Evolutionary conservation across 2,888 invertebrate genomes (phyloP).

Genomic region (Epinotia demarniana): DNA sequence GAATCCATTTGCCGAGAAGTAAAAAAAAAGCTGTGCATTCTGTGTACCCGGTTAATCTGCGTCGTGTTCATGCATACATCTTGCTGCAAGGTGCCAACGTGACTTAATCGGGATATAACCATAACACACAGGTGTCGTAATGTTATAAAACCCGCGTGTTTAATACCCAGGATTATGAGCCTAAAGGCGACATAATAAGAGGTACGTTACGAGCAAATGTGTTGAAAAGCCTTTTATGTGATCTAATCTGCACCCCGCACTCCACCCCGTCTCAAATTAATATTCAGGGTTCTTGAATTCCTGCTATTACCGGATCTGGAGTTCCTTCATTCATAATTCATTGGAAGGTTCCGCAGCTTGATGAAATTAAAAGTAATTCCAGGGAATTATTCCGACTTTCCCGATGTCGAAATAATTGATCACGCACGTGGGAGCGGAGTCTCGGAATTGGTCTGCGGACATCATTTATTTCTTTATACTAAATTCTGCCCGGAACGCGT

Average conservation of each 20-base stretch:
- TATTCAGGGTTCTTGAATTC: conserved; percentile 37
- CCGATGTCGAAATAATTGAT: conserved; percentile 40
- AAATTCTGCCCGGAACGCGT: too few relatives aligned
- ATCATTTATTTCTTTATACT: not conserved
- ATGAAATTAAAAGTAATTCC: conserved; percentile 42
- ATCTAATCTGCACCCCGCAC: not conserved
- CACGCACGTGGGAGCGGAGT: conserved; percentile 3
- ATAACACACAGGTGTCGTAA: too few relatives aligned
- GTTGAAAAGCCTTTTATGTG: conserved; percentile 22
- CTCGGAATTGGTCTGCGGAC: not conserved
- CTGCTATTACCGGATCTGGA: conserved; percentile 24
- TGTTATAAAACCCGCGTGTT: too few relatives aligned
- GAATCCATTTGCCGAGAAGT: too few relatives aligned
- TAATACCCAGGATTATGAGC: too few relatives aligned
- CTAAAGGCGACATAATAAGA: too few relatives aligned
- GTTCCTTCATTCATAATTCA: conserved; percentile 42
- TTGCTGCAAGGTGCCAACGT: too few relatives aligned
- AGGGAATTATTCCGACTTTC: conserved; percentile 28
- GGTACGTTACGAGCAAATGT: too few relatives aligned
- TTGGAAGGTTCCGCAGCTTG: conserved; percentile 17
- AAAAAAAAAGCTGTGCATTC: too few relatives aligned
- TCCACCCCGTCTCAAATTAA: conserved; percentile 22
- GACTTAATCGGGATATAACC: too few relatives aligned
- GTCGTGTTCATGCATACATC: too few relatives aligned
- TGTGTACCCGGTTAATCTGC: too few relatives aligned